Percentiles rank a stretch among this genome's conserved stretches.
phyloP scores from a whole-genome alignment of 2,113 vertebrate genomes.

The Drymodes brunneopygia region DNA sequence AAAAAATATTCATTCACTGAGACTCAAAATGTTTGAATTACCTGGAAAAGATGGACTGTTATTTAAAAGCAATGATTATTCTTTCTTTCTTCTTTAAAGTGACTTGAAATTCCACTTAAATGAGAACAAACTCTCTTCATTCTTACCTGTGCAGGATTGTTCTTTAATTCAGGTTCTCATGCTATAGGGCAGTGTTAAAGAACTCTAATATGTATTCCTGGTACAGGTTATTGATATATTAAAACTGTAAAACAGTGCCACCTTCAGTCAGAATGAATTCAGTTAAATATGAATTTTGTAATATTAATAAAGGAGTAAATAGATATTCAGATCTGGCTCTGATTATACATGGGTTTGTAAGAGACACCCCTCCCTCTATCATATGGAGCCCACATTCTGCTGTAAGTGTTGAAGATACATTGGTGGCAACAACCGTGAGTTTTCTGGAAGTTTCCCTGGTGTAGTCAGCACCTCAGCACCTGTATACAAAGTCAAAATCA shows the following conservation, averaged over 20 bases:
- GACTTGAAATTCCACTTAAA: not conserved
- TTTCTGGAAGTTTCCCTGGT: not conserved
- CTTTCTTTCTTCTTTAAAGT: not conserved
- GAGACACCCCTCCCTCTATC: not conserved
- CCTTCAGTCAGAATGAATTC: slow-evolving; percentile 45
- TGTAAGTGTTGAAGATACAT: not conserved
- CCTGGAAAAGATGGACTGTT: not conserved
- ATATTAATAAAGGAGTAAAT: not conserved
- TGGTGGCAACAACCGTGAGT: not conserved
- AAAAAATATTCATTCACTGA: not conserved
- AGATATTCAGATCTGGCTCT: not conserved
- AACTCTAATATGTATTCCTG: not conserved
- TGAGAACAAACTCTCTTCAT: not conserved
- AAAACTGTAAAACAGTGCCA: slow-evolving; percentile 63
- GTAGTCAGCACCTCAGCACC: not conserved
- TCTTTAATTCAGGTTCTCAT: not conserved
- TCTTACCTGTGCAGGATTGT: not conserved
- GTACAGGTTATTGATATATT: not conserved
- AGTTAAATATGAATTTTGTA: slow-evolving; percentile 1
- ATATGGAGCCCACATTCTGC: not conserved
- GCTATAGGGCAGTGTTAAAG: not conserved
- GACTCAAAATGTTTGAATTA: not conserved
- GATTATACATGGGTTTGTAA: not conserved
- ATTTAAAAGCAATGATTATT: not conserved
- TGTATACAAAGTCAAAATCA: not conserved